Evolutionary conservation across 2,888 invertebrate genomes (phyloP).

Genomic region (Pseudococcus jackbeardsleyi): DNA sequence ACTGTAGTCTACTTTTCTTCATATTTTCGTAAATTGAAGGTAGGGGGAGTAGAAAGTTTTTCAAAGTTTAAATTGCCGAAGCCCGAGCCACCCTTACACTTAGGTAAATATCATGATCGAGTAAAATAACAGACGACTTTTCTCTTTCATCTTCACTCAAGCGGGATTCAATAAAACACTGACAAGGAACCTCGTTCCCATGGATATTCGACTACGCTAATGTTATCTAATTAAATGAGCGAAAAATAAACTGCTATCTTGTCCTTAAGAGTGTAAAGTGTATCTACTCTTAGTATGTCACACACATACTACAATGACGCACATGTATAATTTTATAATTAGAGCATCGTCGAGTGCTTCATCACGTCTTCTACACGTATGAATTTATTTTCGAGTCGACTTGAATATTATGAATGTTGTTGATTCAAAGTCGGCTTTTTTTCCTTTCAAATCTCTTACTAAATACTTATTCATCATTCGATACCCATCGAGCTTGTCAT

Average conservation of each 20-base stretch:
- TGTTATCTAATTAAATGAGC: background rate
- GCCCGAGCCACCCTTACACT: no score
- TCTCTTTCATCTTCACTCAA: background rate
- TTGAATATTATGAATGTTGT: background rate
- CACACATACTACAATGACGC: conserved; percentile 19
- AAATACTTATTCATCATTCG: background rate
- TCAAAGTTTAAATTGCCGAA: no score
- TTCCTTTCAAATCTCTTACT: background rate
- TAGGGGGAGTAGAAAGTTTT: no score
- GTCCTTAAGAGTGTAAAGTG: background rate
- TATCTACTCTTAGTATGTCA: background rate
- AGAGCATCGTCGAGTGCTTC: conserved; percentile 26
- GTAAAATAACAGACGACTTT: background rate
- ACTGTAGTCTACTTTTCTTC: no score
- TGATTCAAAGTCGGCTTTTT: background rate
- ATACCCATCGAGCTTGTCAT: background rate
- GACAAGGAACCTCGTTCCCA: background rate
- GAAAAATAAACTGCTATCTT: conserved; percentile 19
- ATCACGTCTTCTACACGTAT: background rate
- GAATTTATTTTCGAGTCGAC: background rate
- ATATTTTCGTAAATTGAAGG: no score
- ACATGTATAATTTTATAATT: conserved; percentile 29
- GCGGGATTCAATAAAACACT: background rate
- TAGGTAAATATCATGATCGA: no score
- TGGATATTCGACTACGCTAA: background rate